Evolutionary conservation across 2,113 vertebrate genomes (phyloP), one percentile per base, ranked within the genome.

Genomic region (Phocoena sinus): DNA sequence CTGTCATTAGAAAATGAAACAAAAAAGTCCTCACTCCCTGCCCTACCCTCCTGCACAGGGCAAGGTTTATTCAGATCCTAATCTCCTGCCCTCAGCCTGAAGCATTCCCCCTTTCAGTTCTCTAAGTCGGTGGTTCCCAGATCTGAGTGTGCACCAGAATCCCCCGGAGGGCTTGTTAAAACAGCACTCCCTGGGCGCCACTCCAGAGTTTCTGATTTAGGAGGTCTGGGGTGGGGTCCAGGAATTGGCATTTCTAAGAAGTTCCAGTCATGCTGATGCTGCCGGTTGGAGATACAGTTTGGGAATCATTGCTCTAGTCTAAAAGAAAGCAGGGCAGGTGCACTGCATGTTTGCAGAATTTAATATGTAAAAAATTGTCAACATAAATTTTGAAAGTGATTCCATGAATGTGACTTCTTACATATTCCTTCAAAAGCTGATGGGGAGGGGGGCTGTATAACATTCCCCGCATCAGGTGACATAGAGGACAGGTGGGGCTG

Each of bases 21-120:
- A 5, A 23, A 5, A 23, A 86, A 36, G 3, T 26, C 6, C n/a
- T 62, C 1, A 6, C 18, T 44, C 11, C 8, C 50, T 17, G 6
- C 2, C 2, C 1, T 7, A 6, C 20, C 25, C 58, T 53, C 33
- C 56, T 31, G 12, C 0, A 5, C 0, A 41, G 53, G 8, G 14
- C 11, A 33, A 53, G 65, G 11, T 31, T 73, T 70, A 58, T 3
- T 1, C 2, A 23, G 25, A 38, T 5, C 21, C 62, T 68, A 31
- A 26, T 28, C 31, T 53, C 33, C 14, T 56, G 15, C 10, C 18
- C 8, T 50, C n/a, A 1, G 23, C 17, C 23, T 68, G 33, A 25
- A 44, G 28, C 14, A 63, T 0, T 8, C 12, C 38, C 20, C 17
- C 4, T 60, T 56, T 0, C 20, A 14, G 17, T 25, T 62, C 76